Conservation (phyloP, 2,797 vertebrate genomes). For the Enteromius treurensis region DNA sequence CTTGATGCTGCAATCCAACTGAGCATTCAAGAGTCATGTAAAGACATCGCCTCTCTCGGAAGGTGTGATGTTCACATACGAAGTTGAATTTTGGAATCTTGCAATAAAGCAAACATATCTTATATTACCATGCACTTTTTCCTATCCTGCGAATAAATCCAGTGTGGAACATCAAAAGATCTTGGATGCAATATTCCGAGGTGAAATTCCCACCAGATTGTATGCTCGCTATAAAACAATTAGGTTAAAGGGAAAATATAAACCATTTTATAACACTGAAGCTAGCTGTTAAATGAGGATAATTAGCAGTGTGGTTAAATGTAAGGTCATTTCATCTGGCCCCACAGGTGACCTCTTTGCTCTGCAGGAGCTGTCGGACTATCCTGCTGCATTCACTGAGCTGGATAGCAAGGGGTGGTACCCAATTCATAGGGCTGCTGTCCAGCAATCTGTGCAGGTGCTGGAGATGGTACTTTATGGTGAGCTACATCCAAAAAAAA, state of each 20-base stretch:
- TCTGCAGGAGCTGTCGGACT: conserved; percentile 79
- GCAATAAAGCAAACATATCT: conserved; percentile 4
- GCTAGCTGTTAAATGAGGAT: not conserved
- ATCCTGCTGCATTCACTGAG: conserved; percentile 81
- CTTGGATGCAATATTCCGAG: conserved; percentile 76
- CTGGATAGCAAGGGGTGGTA: conserved; percentile 84
- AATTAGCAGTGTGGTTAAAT: not conserved
- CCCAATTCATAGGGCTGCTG: conserved; percentile 82
- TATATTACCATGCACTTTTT: conserved; percentile 12
- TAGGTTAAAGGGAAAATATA: not conserved
- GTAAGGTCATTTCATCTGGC: not conserved
- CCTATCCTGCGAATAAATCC: conserved; percentile 65
- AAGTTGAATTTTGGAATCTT: conserved; percentile 12
- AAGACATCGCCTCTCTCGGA: conserved; percentile 62
- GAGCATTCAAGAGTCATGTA: conserved; percentile 81
- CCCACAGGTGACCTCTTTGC: conserved; percentile 78
- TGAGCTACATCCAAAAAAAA: conserved; percentile 60
- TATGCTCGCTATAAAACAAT: not conserved
- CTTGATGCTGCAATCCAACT: conserved; percentile 77
- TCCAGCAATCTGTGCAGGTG: conserved; percentile 79
- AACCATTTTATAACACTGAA: not conserved
- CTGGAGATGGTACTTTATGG: conserved; percentile 82
- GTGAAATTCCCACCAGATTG: conserved; percentile 64
- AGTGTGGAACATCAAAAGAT: conserved; percentile 79
- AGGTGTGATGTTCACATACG: conserved; percentile 69